Base-by-base conservation (phyloP, 2,113 vertebrate genomes). In the Morone chrysops region DNA sequence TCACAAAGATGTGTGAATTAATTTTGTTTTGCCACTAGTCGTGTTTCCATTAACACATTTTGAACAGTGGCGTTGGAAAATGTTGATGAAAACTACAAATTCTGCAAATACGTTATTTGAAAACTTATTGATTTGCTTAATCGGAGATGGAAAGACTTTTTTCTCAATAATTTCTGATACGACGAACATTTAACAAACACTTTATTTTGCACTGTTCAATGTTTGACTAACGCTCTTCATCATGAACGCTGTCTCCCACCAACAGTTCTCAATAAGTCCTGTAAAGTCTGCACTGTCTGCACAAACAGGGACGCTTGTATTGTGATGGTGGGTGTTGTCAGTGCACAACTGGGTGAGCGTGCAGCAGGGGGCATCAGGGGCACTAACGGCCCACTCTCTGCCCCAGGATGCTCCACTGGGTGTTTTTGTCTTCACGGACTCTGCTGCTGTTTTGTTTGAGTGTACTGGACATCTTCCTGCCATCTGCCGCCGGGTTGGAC, bases 331-430 rank as follows among this genome's bases (percentile, higher is more conserved):
- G 60, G 61, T 51, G 72, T 78, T 31, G 66, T 78, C 79, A 59
- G 22, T 63, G 73, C 65, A 80, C 51, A 78, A 77, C 31, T 31
- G 31, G 31, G 57, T 76, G 83, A 83, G 79, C 57, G 60, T 88
- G 72, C 85, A 87, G 76, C 80, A 77, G 86, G 80, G 77, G 80
- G 80, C 70, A 76, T 36, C 40, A 6, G 65, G 86, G 70, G 67
- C 75, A 90, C 69, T 82, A 80, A 91, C 78, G 62, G 80, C 79
- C 80, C 81, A 43, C 80, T 67, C 80, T 83, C 38, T 83, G 65
- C 65, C 54, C 65, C n/a, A 0, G 54, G 56, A 78, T 65, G 72
- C 70, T 75, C 56, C 45, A 47, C 83, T 71, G 74, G 2, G 36
- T 81, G 70, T 83, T 83, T 84, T 88, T 83, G 78, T 85, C 43